Evolutionary conservation across 1,140 invertebrate species (phyloP).

Genomic region (Manduca sexta): DNA sequence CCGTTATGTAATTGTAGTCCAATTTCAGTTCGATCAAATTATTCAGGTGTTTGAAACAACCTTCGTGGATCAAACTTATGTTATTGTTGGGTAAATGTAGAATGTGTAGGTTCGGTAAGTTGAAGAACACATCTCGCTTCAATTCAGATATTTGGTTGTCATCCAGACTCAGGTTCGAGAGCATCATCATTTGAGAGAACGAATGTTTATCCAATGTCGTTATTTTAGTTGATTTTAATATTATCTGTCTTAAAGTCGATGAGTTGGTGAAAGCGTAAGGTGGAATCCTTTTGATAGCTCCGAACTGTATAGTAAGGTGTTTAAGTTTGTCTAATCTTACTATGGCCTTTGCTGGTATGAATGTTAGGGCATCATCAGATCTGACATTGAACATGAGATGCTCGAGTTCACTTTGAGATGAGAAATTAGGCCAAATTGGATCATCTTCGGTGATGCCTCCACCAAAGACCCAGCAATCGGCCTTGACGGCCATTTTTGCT

Average conservation of each 20-base stretch:
- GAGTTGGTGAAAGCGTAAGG: conserved; percentile 83
- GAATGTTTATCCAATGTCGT: conserved; percentile 76
- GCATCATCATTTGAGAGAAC: conserved; percentile 78
- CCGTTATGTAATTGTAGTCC: conserved; percentile 80
- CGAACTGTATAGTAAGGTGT: conserved; percentile 80
- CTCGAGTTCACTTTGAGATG: conserved; percentile 78
- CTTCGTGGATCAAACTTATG: conserved; percentile 81
- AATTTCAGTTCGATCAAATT: conserved; percentile 80
- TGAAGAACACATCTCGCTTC: conserved; percentile 80
- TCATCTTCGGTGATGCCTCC: conserved; percentile 76
- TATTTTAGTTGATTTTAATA: conserved; percentile 80
- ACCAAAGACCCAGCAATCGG: conserved; percentile 79
- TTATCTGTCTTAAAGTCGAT: conserved; percentile 78
- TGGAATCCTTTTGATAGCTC: conserved; percentile 77
- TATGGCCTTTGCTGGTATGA: conserved; percentile 80
- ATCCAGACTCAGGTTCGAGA: conserved; percentile 79
- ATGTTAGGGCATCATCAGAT: conserved; percentile 77
- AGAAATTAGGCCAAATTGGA: conserved; percentile 81
- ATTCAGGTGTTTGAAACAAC: conserved; percentile 81
- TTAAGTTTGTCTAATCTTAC: conserved; percentile 78
- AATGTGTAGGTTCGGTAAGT: conserved; percentile 78
- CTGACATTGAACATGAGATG: conserved; percentile 81
- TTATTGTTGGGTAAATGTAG: conserved; percentile 82
- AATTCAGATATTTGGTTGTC: conserved; percentile 83
- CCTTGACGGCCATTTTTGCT: conserved; percentile 55